A percentile compares a stretch with the other conserved stretches of the same genome.
Evolutionary conservation across 2,797 vertebrate genomes (phyloP).

Genomic region (Scleropages formosus): DNA sequence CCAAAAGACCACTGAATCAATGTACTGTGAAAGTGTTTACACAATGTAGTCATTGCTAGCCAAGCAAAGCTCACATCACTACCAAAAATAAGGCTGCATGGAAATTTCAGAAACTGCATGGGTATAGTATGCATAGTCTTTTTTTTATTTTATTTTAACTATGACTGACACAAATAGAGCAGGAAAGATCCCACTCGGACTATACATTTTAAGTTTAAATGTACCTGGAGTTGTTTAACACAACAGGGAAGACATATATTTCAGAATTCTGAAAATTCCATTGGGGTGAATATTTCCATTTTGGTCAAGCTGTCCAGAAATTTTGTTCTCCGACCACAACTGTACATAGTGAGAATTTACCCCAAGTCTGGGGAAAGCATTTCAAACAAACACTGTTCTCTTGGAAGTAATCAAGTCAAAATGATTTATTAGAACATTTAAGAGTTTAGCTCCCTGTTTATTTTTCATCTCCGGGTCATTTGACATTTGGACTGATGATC

Average conservation of each 20-base stretch:
- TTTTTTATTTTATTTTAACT: background rate
- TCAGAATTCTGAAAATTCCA: background rate
- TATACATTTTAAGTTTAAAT: background rate
- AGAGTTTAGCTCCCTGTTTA: background rate
- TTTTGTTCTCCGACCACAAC: slow-evolving; percentile 1
- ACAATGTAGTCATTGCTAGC: slow-evolving; percentile 10
- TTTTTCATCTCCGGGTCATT: background rate
- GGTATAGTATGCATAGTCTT: too few relatives aligned
- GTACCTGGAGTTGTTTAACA: background rate
- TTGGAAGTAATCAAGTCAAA: slow-evolving; percentile 9
- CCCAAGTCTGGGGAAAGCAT: slow-evolving; percentile 2
- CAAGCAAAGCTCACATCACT: slow-evolving; percentile 23
- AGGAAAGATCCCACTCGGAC: too few relatives aligned
- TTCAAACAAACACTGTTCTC: background rate
- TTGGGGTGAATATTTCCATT: background rate
- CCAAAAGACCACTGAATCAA: slow-evolving; percentile 1
- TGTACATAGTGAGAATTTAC: background rate
- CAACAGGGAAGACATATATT: background rate
- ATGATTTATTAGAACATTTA: slow-evolving; percentile 8
- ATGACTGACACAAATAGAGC: too few relatives aligned
- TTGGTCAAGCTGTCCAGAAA: background rate
- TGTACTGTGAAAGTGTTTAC: slow-evolving; percentile 15
- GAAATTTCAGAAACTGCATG: too few relatives aligned
- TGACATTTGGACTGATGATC: background rate
- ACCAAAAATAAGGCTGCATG: slow-evolving; percentile 17